These are phyloP conservation scores for Ahaetulla prasina DNA, from an alignment of 2,113 vertebrate species.

Conservation along the genomic window DNA sequence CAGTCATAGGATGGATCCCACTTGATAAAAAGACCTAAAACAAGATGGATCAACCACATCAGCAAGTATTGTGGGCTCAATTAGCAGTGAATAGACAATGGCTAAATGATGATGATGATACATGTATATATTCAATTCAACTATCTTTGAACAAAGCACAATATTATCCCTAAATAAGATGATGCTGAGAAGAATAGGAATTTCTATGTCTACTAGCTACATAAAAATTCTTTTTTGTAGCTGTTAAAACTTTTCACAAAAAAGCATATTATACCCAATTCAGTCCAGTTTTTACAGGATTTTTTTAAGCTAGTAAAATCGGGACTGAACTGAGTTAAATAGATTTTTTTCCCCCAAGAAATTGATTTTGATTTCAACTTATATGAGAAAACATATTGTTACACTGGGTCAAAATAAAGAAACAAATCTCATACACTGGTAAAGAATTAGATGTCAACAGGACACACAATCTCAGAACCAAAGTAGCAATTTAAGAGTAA, in stretches of 20 bases:
- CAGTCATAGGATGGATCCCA: too few species aligned
- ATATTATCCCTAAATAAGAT: not conserved
- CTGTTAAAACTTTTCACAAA: not conserved
- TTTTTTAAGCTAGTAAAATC: not conserved
- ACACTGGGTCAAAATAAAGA: not conserved
- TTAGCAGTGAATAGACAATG: too few species aligned
- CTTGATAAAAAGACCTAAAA: too few species aligned
- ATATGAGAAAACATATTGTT: not conserved
- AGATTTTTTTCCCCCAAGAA: not conserved
- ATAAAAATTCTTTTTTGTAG: not conserved
- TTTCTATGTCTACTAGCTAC: not conserved
- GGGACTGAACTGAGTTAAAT: not conserved
- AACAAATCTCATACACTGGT: not conserved
- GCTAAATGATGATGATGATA: not conserved
- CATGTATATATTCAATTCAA: not conserved
- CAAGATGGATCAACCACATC: too few species aligned
- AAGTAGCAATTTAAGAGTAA: slow-evolving; percentile 40
- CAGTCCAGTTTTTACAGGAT: not conserved
- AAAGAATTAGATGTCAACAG: not conserved
- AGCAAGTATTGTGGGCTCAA: too few species aligned
- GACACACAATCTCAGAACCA: not conserved
- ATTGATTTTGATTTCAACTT: not conserved
- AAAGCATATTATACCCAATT: not conserved
- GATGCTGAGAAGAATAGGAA: not conserved
- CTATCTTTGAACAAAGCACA: not conserved